Evolutionary conservation across 2,888 invertebrate genomes (phyloP).

Genomic region (Magallana nippona): DNA sequence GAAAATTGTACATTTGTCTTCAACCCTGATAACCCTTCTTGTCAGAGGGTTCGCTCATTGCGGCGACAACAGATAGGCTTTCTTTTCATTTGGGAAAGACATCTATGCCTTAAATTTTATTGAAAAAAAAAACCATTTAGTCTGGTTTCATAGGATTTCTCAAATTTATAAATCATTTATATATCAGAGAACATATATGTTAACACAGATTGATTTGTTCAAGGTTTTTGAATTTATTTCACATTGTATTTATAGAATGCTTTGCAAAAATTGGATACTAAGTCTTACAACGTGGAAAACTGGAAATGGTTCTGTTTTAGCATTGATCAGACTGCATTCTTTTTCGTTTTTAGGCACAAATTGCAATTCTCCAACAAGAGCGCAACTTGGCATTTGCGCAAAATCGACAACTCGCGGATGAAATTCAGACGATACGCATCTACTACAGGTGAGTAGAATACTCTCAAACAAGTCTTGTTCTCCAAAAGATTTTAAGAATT

Average conservation of each 20-base stretch:
- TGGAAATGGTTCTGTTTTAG: too few species aligned
- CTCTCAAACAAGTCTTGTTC: too few species aligned
- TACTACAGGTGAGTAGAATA: constrained; percentile 67
- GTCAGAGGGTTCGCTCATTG: not conserved
- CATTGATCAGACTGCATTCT: not conserved
- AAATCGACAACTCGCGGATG: constrained; percentile 69
- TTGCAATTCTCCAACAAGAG: constrained; percentile 69
- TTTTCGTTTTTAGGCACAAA: constrained; percentile 66
- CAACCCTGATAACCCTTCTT: constrained; percentile 27
- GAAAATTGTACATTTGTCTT: constrained; percentile 33
- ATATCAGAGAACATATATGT: too few species aligned
- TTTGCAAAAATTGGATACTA: not conserved
- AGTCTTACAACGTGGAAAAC: too few species aligned
- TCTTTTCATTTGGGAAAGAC: not conserved
- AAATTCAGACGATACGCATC: constrained; percentile 71
- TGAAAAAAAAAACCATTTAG: not conserved
- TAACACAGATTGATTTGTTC: not conserved
- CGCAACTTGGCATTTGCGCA: constrained; percentile 70
- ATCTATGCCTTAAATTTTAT: not conserved
- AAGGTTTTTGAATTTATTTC: not conserved
- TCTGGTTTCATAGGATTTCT: not conserved
- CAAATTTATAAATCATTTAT: too few species aligned
- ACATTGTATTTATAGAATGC: not conserved
- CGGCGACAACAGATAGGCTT: too few species aligned
- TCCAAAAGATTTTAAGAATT: too few species aligned